A percentile compares a stretch with the other conserved stretches of the same genome.
phyloP scores from a whole-genome alignment of 2,888 invertebrate genomes.

The Drepana falcataria region DNA sequence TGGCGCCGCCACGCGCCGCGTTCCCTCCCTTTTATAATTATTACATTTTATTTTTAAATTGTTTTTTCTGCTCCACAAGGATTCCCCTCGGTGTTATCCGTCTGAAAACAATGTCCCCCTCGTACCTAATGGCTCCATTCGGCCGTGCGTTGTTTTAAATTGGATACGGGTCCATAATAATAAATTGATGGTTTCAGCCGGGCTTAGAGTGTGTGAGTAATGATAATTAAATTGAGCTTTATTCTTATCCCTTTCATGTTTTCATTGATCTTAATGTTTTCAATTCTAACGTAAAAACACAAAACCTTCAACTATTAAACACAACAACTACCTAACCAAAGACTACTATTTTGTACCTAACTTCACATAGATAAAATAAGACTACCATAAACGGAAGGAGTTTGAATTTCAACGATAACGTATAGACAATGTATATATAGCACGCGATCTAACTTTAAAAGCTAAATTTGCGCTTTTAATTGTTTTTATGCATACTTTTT shows the following conservation, averaged over 20 bases:
- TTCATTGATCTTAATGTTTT: slow-evolving; percentile 20
- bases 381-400: too few relatives aligned
- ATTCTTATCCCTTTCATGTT: slow-evolving; percentile 47
- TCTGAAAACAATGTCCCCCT: slow-evolving; percentile 69
- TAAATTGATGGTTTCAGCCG: slow-evolving; percentile 75
- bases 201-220: slow-evolving; percentile 68
- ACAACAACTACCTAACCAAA: too few relatives aligned
- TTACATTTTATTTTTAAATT: slow-evolving; percentile 79
- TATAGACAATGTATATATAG: too few relatives aligned
- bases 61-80: slow-evolving; percentile 73
- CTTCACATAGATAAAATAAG: too few relatives aligned
- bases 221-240: slow-evolving; percentile 74
- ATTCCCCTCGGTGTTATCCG: slow-evolving; percentile 66
- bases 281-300: background rate
- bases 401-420: too few relatives aligned
- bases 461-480: too few relatives aligned
- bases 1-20: slow-evolving; percentile 66
- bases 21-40: slow-evolving; percentile 75
- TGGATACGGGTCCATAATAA: slow-evolving; percentile 78
- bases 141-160: slow-evolving; percentile 76
- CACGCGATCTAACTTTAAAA: too few relatives aligned
- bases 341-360: too few relatives aligned
- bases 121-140: slow-evolving; percentile 63
- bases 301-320: too few relatives aligned
- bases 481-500: background rate